Evolutionary conservation across 2,888 invertebrate genomes (phyloP), one percentile per base, ranked within the genome.

Genomic region (Trichogramma evanescens): DNA sequence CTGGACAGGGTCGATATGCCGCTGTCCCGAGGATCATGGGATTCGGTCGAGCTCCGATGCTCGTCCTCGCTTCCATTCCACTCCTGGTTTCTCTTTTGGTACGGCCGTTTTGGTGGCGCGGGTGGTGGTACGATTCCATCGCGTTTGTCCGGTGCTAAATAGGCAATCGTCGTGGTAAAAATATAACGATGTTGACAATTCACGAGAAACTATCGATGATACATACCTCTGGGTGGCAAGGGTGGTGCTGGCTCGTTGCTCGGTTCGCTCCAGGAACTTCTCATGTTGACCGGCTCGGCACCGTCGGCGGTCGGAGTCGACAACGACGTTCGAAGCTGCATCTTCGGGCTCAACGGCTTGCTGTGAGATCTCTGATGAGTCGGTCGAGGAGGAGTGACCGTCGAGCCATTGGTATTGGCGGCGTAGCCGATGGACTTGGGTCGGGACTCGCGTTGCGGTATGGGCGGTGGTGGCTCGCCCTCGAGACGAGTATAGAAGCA

Each of bases 211-310:
- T 2, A 45, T 45, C 45, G 45, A 45, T 8, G 3, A 45, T 26
- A 26, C 26, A 26, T 26, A 6, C 90, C 89, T 63, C 92, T 80
- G 0, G 92, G 92, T 4, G 92, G 92, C 59, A 92, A 73, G 0
- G 92, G 92, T 2, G 76, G 75, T 0, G 76, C 76, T 13, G 91
- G 91, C 0, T 91, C 91, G 65, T 79, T 70, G 0, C 82, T 78
- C 38, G 78, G 63, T 79, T 86, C 76, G 72, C 84, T 77, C 87
- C 88, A 77, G 66, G 84, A 77, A 72, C 78, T 80, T 74, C 86
- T 69, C 78, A 83, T 66, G 71, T 72, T 84, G 68, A 79, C 65
- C 67, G 76, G 77, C 62, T 75, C 75, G 3, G 66, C 66, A 10
- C 75, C 75, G 53, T 81, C 82, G 0, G 81, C 81, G 0, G 82